phyloP scores from a whole-genome alignment of 2,113 vertebrate species.

The Vombatus ursinus region DNA sequence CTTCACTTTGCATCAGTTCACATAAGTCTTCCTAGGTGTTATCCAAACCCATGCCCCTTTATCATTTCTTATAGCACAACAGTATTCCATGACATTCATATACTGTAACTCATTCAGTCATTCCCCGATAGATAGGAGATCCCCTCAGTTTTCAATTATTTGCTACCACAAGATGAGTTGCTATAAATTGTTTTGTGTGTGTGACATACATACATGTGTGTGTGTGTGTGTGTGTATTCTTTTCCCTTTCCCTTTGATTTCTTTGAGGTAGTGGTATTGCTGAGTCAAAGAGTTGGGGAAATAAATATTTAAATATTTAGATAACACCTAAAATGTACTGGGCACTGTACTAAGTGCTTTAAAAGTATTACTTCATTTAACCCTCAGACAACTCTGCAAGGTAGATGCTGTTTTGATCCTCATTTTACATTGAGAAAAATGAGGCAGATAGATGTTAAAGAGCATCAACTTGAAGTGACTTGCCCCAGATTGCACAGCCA shows the following conservation, averaged over 20 bases:
- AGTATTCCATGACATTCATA: not conserved
- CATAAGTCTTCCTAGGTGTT: not conserved
- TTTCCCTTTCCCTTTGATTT: no score
- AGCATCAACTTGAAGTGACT: not conserved
- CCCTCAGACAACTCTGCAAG: not conserved
- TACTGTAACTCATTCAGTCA: not conserved
- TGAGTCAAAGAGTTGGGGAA: not conserved
- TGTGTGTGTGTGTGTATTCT: no score
- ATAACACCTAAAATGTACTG: not conserved
- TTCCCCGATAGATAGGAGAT: not conserved
- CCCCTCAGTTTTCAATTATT: not conserved
- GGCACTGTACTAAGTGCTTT: not conserved
- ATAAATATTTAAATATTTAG: not conserved
- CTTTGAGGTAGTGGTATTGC: no score
- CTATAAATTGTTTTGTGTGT: not conserved
- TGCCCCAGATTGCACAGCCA: not conserved
- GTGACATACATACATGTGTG: no score
- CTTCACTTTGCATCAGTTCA: not conserved
- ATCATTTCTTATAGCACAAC: not conserved
- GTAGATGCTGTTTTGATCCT: not conserved
- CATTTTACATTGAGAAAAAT: not conserved
- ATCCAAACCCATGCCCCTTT: not conserved
- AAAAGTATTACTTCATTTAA: not conserved
- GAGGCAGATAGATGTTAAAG: not conserved
- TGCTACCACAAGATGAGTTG: not conserved